phyloP scores from a whole-genome alignment of 2,888 invertebrate genomes.

The Drosophila mettleri region DNA sequence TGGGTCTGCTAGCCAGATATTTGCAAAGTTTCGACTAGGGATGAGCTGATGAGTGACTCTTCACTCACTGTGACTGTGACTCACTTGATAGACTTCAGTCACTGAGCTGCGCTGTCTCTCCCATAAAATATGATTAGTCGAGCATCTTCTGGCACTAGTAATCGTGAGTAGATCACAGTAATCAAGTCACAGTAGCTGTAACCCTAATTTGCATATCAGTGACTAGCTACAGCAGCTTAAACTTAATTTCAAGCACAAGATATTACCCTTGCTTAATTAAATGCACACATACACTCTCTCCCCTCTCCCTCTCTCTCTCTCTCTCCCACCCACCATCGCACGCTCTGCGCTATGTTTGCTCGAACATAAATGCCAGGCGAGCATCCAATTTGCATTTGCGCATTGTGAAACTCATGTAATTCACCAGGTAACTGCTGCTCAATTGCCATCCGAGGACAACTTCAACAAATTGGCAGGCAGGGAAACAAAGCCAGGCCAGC shows the following conservation, averaged over 20 bases:
- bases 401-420: constrained; percentile 34
- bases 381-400: constrained; percentile 57
- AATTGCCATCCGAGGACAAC: constrained; percentile 26
- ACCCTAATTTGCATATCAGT: not conserved
- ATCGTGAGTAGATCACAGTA: not conserved
- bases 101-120: not conserved
- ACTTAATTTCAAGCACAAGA: not conserved
- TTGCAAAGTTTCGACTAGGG: not conserved
- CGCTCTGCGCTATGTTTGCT: not conserved
- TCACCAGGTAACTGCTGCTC: constrained; percentile 26
- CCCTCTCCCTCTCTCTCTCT: not conserved
- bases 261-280: not conserved
- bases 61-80: not conserved
- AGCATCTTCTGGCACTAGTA: not conserved
- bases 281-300: not conserved
- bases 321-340: not conserved
- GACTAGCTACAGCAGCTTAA: not conserved
- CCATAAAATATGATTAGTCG: not conserved
- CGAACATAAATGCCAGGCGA: constrained; percentile 48
- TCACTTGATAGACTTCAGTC: not conserved
- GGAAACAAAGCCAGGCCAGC: constrained; percentile 10
- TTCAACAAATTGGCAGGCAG: constrained; percentile 27
- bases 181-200: not conserved
- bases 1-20: not conserved
- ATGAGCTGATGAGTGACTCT: not conserved